Evolutionary conservation across 2,113 vertebrate species (phyloP).

Genomic region (Nycticebus coucang): DNA sequence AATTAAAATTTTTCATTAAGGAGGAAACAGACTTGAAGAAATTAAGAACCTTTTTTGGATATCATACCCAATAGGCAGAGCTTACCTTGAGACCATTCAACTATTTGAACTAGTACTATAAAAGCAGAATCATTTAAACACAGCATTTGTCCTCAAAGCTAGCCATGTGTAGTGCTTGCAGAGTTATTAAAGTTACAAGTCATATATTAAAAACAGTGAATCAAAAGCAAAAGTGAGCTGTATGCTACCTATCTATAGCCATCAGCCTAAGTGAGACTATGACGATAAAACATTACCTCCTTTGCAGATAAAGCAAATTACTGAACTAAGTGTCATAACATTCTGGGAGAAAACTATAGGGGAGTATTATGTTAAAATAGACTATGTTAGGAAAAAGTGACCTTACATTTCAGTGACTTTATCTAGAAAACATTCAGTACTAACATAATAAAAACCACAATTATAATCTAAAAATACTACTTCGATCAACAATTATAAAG

Average conservation of each 20-base stretch:
- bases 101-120: neutral
- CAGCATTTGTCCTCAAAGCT: neutral
- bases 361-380: neutral
- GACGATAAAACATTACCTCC: neutral
- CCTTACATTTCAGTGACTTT: neutral
- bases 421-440: neutral
- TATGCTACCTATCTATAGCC: neutral
- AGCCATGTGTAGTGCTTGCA: neutral
- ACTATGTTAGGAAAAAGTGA: neutral
- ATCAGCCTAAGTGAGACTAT: neutral
- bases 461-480: neutral
- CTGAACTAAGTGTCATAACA: neutral
- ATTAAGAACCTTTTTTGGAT: neutral
- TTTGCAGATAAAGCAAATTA: slow-evolving; percentile 8
- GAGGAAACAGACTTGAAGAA: slow-evolving; percentile 21
- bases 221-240: neutral
- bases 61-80: neutral
- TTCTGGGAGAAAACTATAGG: neutral
- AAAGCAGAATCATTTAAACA: slow-evolving; percentile 34
- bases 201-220: neutral
- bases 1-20: slow-evolving; percentile 35
- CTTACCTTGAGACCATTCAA: neutral
- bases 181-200: neutral
- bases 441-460: slow-evolving; percentile 12
- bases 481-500: slow-evolving; percentile 21